phyloP scores from a whole-genome alignment of 37 sponge, comb jelly and placozoan species.

The Dysidea cf. avara region DNA sequence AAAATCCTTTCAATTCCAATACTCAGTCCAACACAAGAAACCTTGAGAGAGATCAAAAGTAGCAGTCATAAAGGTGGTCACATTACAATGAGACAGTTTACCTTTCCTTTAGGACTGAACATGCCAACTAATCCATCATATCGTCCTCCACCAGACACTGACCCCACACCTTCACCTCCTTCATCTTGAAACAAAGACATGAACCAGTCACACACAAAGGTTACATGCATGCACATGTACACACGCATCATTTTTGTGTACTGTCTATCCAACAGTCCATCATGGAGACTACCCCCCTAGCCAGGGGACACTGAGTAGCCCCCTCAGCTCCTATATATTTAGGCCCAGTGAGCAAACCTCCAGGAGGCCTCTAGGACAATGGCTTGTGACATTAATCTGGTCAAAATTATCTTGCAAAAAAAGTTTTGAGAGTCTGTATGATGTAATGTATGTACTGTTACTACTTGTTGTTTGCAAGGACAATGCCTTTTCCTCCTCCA shows the following conservation, averaged over 20 bases:
- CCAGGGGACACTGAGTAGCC: too few species aligned
- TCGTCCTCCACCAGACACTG: constrained; percentile 85
- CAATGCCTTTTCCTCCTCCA: too few species aligned
- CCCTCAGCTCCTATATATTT: too few species aligned
- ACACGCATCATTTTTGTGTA: constrained; percentile 2
- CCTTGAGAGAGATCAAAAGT: constrained; percentile 11
- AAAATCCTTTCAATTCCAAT: constrained; percentile 97
- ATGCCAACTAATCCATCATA: constrained; percentile 87
- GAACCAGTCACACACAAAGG: constrained; percentile 1
- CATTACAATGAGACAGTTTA: neutral
- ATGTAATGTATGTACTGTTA: too few species aligned
- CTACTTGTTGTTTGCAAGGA: too few species aligned
- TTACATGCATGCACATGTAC: neutral
- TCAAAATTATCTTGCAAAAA: too few species aligned
- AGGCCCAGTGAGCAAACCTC: too few species aligned
- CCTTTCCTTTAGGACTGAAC: constrained; percentile 70
- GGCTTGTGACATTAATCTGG: too few species aligned
- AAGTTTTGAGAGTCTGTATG: too few species aligned
- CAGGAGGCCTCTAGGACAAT: too few species aligned
- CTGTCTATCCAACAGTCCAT: too few species aligned
- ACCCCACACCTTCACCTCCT: constrained; percentile 60
- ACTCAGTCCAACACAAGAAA: constrained; percentile 98
- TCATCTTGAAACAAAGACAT: neutral
- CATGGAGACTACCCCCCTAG: too few species aligned
- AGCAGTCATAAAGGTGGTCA: neutral